phyloP scores from a whole-genome alignment of 2,113 vertebrate genomes.

The Clupea harengus region DNA sequence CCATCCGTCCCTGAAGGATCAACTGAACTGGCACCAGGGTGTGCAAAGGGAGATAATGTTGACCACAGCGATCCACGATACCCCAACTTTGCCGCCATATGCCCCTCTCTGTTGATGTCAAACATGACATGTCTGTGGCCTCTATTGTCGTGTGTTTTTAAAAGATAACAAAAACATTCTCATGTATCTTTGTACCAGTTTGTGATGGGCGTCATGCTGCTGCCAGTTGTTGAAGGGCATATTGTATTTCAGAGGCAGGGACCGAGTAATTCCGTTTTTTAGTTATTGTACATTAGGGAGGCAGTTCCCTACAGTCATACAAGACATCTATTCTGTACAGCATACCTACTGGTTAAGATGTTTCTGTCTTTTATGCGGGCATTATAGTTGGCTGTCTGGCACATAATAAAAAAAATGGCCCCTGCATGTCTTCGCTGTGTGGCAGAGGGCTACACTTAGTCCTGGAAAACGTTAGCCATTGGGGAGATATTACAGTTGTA shows the following conservation, averaged over 20 bases:
- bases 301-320: neutral
- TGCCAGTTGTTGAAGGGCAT: neutral
- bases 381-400: neutral
- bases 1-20: conserved; percentile 28
- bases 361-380: neutral
- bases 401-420: neutral
- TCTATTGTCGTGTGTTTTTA: conserved; percentile 31
- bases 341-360: neutral
- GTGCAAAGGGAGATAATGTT: conserved; percentile 40
- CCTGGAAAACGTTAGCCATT: neutral
- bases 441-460: neutral
- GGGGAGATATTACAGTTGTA: neutral
- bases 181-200: neutral
- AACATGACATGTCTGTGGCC: conserved; percentile 34
- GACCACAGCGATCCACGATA: conserved; percentile 46
- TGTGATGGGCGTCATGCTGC: neutral
- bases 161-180: conserved; percentile 35
- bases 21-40: conserved; percentile 42
- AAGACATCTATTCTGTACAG: neutral
- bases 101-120: conserved; percentile 16
- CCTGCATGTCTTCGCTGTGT: neutral
- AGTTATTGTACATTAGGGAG: neutral
- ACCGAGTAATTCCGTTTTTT: neutral
- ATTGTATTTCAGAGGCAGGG: neutral
- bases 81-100: conserved; percentile 3